Evolutionary conservation across 2,113 vertebrate species (phyloP).

Genomic region (Embiotoca jacksoni): DNA sequence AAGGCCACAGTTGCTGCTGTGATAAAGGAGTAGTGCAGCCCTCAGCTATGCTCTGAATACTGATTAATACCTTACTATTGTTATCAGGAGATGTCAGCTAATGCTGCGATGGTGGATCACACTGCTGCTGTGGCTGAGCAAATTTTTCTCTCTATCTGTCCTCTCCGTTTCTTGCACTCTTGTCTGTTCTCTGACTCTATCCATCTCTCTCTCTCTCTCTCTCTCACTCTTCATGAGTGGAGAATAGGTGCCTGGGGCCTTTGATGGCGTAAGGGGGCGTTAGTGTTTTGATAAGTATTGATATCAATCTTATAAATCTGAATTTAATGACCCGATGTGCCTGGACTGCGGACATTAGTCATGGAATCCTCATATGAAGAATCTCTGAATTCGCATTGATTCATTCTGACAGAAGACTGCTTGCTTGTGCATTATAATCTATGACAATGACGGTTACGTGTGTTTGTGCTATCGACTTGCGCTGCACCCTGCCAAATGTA

Average conservation of each 20-base stretch:
- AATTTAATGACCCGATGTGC: slow-evolving; percentile 75
- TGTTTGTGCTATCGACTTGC: slow-evolving; percentile 41
- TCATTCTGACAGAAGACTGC: slow-evolving; percentile 41
- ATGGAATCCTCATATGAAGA: slow-evolving; percentile 62
- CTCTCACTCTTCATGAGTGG: slow-evolving; percentile 35
- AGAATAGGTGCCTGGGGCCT: slow-evolving; percentile 58
- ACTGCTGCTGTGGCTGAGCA: slow-evolving; percentile 53
- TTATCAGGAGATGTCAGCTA: slow-evolving; percentile 75
- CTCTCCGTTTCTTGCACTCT: slow-evolving; percentile 43
- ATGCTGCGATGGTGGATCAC: slow-evolving; percentile 65
- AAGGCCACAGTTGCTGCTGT: slow-evolving; percentile 67
- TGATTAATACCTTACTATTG: slow-evolving; percentile 74
- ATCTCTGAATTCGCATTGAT: slow-evolving; percentile 56
- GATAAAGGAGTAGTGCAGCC: slow-evolving; percentile 73
- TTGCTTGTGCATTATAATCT: slow-evolving; percentile 27
- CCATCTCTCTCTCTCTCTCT: slow-evolving; percentile 51
- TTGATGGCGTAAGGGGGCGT: slow-evolving; percentile 56
- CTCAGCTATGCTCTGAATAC: slow-evolving; percentile 72
- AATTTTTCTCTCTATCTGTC: slow-evolving; percentile 43
- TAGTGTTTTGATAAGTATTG: slow-evolving; percentile 79
- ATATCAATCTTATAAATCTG: slow-evolving; percentile 79
- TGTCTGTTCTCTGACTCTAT: slow-evolving; percentile 44
- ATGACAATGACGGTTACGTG: background rate
- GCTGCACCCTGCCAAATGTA: background rate
- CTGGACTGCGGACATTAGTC: slow-evolving; percentile 63